Base-by-base conservation (phyloP, 53 echinoderm and acorn worm genomes). In the Glandiceps talaboti region DNA sequence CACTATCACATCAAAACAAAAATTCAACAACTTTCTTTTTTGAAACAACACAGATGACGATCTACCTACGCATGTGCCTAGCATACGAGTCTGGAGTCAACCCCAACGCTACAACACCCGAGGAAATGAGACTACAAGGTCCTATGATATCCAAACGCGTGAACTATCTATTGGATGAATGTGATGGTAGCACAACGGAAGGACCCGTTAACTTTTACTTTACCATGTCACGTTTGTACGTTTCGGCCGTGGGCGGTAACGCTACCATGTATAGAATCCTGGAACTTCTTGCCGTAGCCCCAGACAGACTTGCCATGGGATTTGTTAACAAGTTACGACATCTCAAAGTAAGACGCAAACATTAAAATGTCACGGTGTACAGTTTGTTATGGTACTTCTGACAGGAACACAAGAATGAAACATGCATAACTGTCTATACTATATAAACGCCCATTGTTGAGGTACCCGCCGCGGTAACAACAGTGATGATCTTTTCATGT, bases 281-380 rank as follows among this genome's bases (percentile, higher is more conserved):
- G 80, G 92, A 92, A 74, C 29, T 89, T 1, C 85, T 89, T 30
- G 86, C 89, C 32, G 77, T 89, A 80, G 85, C 89, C 25, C 89
- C 89, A 1, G 89, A 89, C 74, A 80, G 82, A 31, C 81, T 92
- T 0, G 92, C 89, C n/a, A 80, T 75, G 31, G 86, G 84, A 31
- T 89, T 92, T 78, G 89, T 86, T 0, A 83, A 79, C 28, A 89
- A 81, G 73, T 79, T 87, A 28, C 89, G 86, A 32, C 86, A 84
- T 33, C 75, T 92, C 29, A 89, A 89, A 89, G 92, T 92, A 85
- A n/a, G n/a, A n/a, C n/a, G n/a, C n/a, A n/a, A n/a, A n/a, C n/a
- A n/a, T n/a, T n/a, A n/a, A n/a, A n/a, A n/a, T n/a, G n/a, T n/a
- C n/a, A n/a, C n/a, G n/a, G n/a, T n/a, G n/a, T n/a, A n/a, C n/a